Base-by-base conservation (phyloP, 1,140 invertebrate genomes). In the Anoplolepis gracilipes region DNA sequence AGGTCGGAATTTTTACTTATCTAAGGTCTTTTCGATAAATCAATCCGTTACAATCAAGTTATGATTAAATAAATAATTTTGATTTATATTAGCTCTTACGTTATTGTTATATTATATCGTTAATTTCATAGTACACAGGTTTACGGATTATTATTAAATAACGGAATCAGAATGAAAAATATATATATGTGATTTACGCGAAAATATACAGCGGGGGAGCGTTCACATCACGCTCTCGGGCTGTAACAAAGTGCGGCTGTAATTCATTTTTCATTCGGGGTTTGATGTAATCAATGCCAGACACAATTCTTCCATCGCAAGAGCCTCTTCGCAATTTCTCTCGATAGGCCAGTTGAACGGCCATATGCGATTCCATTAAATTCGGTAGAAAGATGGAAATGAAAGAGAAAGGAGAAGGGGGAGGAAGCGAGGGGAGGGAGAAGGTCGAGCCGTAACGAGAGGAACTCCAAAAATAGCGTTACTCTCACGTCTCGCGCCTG, bases 381-480 rank as follows among this genome's bases (percentile, higher is more conserved):
- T 36, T 28, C 8, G 57, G 5, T 28, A 67, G 64, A 70, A 62
- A 55, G 36, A 53, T n/a, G 22, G 42, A 16, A 30, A 46, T 22
- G n/a, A 46, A 42, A 42, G 39, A 13, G 16, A 62, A 6, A 39
- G 72, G 22, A 22, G 7, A 13, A 25, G 7, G 5, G 13, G 8
- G 22, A 53, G 25, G 36, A 8, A 22, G 7, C 1, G 7, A 13
- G 19, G 22, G 7, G 22, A 61, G 16, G n/a, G 22, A 25, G n/a
- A 81, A 42, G 25, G 19, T 25, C 19, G 46, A 39, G 19, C 19
- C 5, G 49, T n/a, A 65, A 22, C 42, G 36, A 28, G 22, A 85
- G 79, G 30, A n/a, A 64, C 62, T 82, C 87, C 75, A 72, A 85
- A 87, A 87, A 88, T 88, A 90, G 87, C 59, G 73, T 86, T 75